phyloP scores from a whole-genome alignment of 2,113 vertebrate genomes.

The Phaethornis superciliosus region DNA sequence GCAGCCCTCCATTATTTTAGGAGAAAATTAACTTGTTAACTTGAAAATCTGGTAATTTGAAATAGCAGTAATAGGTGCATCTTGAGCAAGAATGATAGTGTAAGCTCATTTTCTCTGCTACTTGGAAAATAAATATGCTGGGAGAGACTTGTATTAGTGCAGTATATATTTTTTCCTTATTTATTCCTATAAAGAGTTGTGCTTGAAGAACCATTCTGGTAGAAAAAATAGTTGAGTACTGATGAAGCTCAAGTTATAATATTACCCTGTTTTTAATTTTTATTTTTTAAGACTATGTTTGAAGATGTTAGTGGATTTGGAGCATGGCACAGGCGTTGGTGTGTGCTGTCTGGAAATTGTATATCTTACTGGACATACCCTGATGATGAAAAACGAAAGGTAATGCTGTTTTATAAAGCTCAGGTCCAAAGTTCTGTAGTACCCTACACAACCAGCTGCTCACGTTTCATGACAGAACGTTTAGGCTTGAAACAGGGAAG shows the following conservation, averaged over 20 bases:
- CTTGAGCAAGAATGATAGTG: background rate
- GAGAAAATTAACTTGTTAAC: background rate
- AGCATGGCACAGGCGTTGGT: slow-evolving; percentile 97
- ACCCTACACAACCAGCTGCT: background rate
- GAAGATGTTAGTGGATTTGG: slow-evolving; percentile 98
- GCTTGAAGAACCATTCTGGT: background rate
- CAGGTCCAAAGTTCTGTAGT: background rate
- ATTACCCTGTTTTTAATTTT: background rate
- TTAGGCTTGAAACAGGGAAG: background rate
- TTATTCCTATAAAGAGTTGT: background rate
- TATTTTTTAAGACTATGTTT: slow-evolving; percentile 89
- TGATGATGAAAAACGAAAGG: slow-evolving; percentile 95
- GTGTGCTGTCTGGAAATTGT: slow-evolving; percentile 90
- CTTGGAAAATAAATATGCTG: background rate
- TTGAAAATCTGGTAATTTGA: background rate
- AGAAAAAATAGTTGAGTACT: background rate
- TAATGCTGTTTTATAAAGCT: slow-evolving; percentile 39
- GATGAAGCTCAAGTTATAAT: background rate
- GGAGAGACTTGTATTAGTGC: too few relatives aligned
- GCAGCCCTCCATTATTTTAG: background rate
- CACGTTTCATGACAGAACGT: background rate
- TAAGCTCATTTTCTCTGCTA: background rate
- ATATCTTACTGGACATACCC: slow-evolving; percentile 98
- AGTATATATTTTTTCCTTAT: background rate
- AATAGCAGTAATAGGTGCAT: background rate